Conservation (phyloP, 2,113 vertebrate genomes). For the Scytalopus superciliaris region DNA sequence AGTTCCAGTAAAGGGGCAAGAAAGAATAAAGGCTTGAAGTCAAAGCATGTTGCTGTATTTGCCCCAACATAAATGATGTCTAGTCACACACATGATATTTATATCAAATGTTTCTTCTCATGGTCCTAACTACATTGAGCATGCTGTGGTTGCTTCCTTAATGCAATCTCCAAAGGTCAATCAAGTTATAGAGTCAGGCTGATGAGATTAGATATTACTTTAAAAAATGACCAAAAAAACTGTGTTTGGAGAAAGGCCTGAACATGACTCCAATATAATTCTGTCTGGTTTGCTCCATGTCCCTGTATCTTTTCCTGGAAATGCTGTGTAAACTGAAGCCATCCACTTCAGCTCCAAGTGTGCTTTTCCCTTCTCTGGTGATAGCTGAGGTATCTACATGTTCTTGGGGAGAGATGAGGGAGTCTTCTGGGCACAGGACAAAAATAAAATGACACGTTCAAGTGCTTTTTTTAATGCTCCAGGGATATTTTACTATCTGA, state of each 20-base stretch:
- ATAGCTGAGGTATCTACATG: not conserved
- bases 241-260: not conserved
- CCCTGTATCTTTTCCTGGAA: constrained; percentile 4
- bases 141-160: constrained; percentile 10
- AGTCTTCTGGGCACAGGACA: constrained; percentile 39
- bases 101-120: not conserved
- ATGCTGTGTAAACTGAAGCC: not conserved
- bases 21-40: not conserved
- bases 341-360: not conserved
- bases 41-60: not conserved
- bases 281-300: constrained; percentile 4
- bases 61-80: not conserved
- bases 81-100: constrained; percentile 18
- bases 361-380: not conserved
- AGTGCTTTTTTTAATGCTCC: constrained; percentile 45
- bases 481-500: constrained; percentile 55
- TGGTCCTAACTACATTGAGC: not conserved
- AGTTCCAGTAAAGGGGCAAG: not conserved
- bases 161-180: constrained; percentile 53
- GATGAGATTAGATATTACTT: constrained; percentile 55
- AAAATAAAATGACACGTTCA: constrained; percentile 57
- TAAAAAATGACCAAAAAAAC: constrained; percentile 19
- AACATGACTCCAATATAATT: not conserved
- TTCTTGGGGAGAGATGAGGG: not conserved
- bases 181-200: constrained; percentile 47